Evolutionary conservation across 1,140 invertebrate genomes (phyloP), one percentile per base, ranked within the genome.

Genomic region (Trachelipus rathkii): DNA sequence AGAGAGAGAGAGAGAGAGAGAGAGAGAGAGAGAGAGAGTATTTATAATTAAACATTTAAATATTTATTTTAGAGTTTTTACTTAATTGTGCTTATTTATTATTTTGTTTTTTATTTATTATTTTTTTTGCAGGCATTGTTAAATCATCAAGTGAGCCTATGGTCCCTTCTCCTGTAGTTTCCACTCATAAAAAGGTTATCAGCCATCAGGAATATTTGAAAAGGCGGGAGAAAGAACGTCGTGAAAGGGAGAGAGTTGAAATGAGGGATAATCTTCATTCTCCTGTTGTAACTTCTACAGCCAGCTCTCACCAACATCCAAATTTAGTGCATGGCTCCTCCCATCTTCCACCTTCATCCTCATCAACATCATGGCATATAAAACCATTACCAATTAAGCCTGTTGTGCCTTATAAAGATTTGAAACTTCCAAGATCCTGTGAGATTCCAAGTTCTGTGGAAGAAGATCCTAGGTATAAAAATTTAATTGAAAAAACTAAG

Each of bases 131-230:
- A 60, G 50, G 8, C 11, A 15, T 8, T 15, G 2, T 2, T 2
- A 60, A 60, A 60, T 3, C 50, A 15, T 19, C 19, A 19, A 60
- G 50, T 60, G 11, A 60, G 19, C 50, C 50, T 33, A 33, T 33
- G 33, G 33, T 33, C 33, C 33, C 33, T 33, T 6, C 33, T 33
- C 33, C 33, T 33, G 33, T 33, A 33, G 33, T 33, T 8, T 60
- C 50, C 1, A 19, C 50, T 4, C 11, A 3, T 60, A 60, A 60
- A 19, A 60, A 13, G 19, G 50, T 60, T 60, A 72, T 81, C n/a
- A 80, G 80, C 44, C 85, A 87, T 71, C 83, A 86, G 1, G 88
- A 89, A 24, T 88, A 89, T 75, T 85, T 86, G 1, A 88, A 89
- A 69, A 88, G 87, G 77, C 88, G 88, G 67, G 78, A 79, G 53